These are phyloP conservation scores for Tarsius wallacei DNA, from an alignment of 2,797 vertebrate species.

Conservation along the genomic window DNA sequence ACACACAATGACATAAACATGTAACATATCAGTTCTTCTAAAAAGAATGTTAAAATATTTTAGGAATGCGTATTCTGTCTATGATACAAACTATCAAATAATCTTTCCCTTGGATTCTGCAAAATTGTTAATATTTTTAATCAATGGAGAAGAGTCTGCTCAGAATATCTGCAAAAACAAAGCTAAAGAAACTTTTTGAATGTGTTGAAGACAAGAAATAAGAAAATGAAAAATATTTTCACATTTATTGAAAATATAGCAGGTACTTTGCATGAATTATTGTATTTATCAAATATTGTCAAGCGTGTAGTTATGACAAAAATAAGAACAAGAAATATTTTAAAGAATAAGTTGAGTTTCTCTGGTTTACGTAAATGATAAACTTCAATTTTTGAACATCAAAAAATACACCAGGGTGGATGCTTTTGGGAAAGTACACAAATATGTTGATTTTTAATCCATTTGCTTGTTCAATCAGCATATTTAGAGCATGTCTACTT, in stretches of 20 bases:
- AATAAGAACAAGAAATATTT: background rate
- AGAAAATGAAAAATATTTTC: constrained; percentile 73
- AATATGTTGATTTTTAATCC: constrained; percentile 3
- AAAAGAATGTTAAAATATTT: background rate
- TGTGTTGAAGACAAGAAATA: background rate
- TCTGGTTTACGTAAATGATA: constrained; percentile 22
- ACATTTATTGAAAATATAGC: constrained; percentile 74
- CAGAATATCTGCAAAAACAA: constrained; percentile 3
- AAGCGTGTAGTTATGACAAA: constrained; percentile 25
- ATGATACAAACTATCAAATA: constrained; percentile 10
- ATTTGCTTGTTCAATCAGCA: background rate
- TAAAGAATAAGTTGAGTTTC: background rate
- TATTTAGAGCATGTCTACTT: background rate
- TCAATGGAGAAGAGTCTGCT: background rate
- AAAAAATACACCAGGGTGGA: background rate
- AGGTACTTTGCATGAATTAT: constrained; percentile 70
- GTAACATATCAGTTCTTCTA: background rate
- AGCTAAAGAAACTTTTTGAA: constrained; percentile 38
- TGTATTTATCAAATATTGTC: constrained; percentile 76
- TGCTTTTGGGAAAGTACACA: background rate
- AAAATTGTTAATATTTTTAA: constrained; percentile 30
- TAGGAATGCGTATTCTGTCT: background rate
- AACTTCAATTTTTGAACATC: constrained; percentile 27
- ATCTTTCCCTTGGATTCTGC: background rate
- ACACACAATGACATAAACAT: background rate